These are phyloP conservation scores for Enchytraeus crypticus DNA, from an alignment of 2,888 invertebrate genomes.

Conservation along the genomic window DNA sequence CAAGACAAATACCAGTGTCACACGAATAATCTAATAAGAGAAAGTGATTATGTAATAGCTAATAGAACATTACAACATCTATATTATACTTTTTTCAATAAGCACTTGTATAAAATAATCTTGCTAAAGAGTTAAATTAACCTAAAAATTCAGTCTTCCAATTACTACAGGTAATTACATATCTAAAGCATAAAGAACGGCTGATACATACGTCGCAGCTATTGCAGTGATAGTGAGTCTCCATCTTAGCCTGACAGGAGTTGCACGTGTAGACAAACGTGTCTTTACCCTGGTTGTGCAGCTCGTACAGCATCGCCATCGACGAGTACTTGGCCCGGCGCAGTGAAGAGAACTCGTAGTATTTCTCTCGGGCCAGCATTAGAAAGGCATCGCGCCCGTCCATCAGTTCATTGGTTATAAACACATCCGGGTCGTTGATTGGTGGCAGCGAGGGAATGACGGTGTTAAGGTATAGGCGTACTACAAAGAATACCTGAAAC, in stretches of 20 bases:
- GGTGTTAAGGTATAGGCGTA: conserved; percentile 88
- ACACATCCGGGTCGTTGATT: conserved; percentile 92
- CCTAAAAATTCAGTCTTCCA: too few relatives aligned
- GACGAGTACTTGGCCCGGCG: conserved; percentile 91
- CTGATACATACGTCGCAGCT: conserved; percentile 73
- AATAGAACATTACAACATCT: too few relatives aligned
- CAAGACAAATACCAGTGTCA: too few relatives aligned
- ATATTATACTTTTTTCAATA: too few relatives aligned
- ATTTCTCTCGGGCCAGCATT: conserved; percentile 90
- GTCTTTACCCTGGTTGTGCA: conserved; percentile 96
- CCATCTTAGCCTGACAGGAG: conserved; percentile 87
- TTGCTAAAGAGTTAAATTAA: too few relatives aligned
- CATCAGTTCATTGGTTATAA: conserved; percentile 94
- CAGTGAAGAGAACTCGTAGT: conserved; percentile 94
- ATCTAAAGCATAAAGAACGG: not conserved
- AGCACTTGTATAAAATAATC: too few relatives aligned
- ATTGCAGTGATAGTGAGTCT: conserved; percentile 86
- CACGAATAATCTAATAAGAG: too few relatives aligned
- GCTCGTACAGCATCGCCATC: conserved; percentile 91
- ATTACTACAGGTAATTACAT: too few relatives aligned
- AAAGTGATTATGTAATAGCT: too few relatives aligned
- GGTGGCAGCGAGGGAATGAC: conserved; percentile 70
- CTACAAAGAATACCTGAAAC: conserved; percentile 85
- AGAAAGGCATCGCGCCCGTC: conserved; percentile 98
- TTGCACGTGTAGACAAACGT: conserved; percentile 98